Base-by-base conservation (phyloP, 2,888 invertebrate genomes). In the Ellobium chinense region DNA sequence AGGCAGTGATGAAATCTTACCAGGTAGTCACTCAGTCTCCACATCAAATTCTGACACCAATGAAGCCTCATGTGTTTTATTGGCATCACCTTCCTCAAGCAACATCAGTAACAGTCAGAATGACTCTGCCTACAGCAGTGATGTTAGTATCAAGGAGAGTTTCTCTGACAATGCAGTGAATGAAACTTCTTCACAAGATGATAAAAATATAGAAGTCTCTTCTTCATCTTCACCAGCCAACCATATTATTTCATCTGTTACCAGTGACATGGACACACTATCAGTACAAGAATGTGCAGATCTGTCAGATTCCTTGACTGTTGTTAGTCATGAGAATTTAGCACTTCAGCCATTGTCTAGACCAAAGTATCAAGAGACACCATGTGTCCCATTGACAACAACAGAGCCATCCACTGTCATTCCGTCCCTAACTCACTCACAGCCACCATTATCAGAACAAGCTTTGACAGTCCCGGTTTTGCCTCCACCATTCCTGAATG, bases 391-490 rank as follows among this genome's bases (percentile, higher is more conserved):
- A n/a, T n/a, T 39, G 31, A 21, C 62, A 63, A 80, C 78, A 46
- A 58, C 34, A 24, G 39, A 74, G n/a, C 3, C 34, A 18, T n/a
- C 18, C 14, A 31, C n/a, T 21, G 12, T 18, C 0, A 69, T 56
- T 18, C 63, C 84, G 18, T 77, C 82, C 68, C 58, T 88, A 2
- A 66, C 46, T 34, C 60, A 34, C 34, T 87, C 88, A 72, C 39
- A 83, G 18, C 80, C 86, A 29, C 87, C 87, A 58, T 74, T 90
- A 37, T 86, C 83, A 66, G 89, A 89, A 46, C 84, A 85, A 60
- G 74, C 83, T 24, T 82, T 91, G 29, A 87, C 88, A 21, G 63
- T 91, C 36, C 91, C 91, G 58, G 81, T 85, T 18, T 78, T 88
- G 36, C 85, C 90, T 24, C 87, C 89, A 34, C 68, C 86, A 3